Evolutionary conservation across 1,140 invertebrate species (phyloP).

Genomic region (Lordiphosa clarofinis): DNA sequence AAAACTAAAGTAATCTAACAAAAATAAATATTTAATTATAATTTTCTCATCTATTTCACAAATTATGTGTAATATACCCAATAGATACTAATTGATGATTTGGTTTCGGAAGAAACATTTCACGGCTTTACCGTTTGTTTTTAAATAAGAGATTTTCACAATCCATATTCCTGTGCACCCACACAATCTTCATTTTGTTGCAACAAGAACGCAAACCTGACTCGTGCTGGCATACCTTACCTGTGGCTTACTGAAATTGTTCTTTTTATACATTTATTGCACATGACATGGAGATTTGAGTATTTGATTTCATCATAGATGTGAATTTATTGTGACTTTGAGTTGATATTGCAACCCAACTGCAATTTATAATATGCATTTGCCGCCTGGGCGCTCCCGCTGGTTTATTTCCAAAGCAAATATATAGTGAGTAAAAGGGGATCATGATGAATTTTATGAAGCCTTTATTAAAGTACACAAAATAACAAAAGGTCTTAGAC

Average conservation of each 20-base stretch:
- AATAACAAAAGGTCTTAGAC: too few relatives aligned
- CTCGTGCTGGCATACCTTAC: conserved; percentile 6
- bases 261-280: neutral
- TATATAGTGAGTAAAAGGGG: too few relatives aligned
- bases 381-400: too few relatives aligned
- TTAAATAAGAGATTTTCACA: neutral
- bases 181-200: neutral
- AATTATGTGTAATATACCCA: too few relatives aligned
- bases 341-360: neutral
- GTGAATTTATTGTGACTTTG: conserved; percentile 3
- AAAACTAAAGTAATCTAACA: too few relatives aligned
- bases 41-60: too few relatives aligned
- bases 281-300: conserved; percentile 24
- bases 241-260: neutral
- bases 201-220: conserved; percentile 16
- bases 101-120: neutral
- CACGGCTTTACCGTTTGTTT: conserved; percentile 5
- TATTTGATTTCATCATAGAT: conserved; percentile 31
- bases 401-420: too few relatives aligned
- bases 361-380: too few relatives aligned
- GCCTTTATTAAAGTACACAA: too few relatives aligned
- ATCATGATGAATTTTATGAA: too few relatives aligned
- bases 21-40: too few relatives aligned
- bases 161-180: conserved; percentile 7
- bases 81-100: too few relatives aligned